Base-by-base conservation (phyloP, 2,113 vertebrate genomes). In the Grallaria varia region DNA sequence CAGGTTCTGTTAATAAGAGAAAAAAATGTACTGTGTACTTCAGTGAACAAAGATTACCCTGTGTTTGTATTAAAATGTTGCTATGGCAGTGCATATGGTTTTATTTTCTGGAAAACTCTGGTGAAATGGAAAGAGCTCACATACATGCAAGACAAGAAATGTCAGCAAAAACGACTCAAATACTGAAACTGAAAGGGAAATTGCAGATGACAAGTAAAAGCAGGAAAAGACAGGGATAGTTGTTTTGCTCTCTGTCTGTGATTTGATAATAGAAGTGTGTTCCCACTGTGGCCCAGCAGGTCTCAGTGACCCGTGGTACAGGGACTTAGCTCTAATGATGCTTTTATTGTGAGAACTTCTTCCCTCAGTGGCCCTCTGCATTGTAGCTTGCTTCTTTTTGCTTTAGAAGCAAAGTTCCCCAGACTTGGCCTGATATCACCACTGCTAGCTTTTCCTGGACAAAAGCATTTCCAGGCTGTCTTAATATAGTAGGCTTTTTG, bases 61-160 rank as follows among this genome's bases (percentile, higher is more conserved):
- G 76, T 98, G 96, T 98, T 98, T 98, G 97, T 98, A 80, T 98
- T 95, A 96, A 90, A 95, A 40, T 93, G 98, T 98, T 98, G 97
- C 97, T 96, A 98, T 98, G 98, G 96, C 89, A 97, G 89, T 97
- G 95, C 97, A 97, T 98, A 96, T 97, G 98, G 96, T 97, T 97
- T 97, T 97, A 97, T 98, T 98, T 98, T 97, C 84, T 95, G 86
- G 93, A 96, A 97, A 90, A 97, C 71, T 96, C 95, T 95, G 90
- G 88, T 92, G 93, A 95, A 92, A 77, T 96, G 39, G 53, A 96
- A 97, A 92, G 84, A 97, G 98, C 76, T 97, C 91, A 16, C 78
- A 89, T 77, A 80, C 80, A 75, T 77, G 84, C 89, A 96, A 80
- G 90, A 95, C 93, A 97, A 97, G 94, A 93, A 95, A 67, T 95